Conservation (phyloP, 2,113 vertebrate species). For the Tenebrosternarchus preto region DNA sequence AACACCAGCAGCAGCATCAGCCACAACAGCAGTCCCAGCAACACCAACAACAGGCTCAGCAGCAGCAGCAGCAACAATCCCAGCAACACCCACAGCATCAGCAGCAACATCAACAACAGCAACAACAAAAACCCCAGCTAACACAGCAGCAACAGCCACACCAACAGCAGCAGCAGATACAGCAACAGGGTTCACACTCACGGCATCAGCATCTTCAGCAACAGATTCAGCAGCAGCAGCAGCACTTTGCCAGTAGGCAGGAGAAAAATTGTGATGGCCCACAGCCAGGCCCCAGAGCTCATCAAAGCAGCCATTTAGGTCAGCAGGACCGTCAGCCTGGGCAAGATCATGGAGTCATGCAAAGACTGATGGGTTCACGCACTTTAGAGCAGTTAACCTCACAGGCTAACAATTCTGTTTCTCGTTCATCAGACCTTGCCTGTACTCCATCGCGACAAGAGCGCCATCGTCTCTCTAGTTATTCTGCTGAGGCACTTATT, state of each 20-base stretch:
- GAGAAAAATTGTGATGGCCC: slow-evolving; percentile 93
- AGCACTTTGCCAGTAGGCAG: slow-evolving; percentile 84
- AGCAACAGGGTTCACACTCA: slow-evolving; percentile 71
- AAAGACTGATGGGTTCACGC: slow-evolving; percentile 89
- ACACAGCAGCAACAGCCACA: slow-evolving; percentile 75
- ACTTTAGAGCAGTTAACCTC: slow-evolving; percentile 91
- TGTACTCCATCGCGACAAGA: slow-evolving; percentile 91
- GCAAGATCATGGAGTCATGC: slow-evolving; percentile 83
- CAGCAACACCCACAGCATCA: slow-evolving; percentile 82
- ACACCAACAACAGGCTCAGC: slow-evolving; percentile 74
- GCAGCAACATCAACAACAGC: slow-evolving; percentile 86
- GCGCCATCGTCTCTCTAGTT: slow-evolving; percentile 93
- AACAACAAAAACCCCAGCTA: slow-evolving; percentile 75
- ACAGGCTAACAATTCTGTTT: slow-evolving; percentile 82
- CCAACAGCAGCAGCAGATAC: slow-evolving; percentile 67
- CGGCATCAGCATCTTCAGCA: slow-evolving; percentile 77
- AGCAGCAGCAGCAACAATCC: slow-evolving; percentile 82
- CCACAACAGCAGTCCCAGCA: slow-evolving; percentile 77
- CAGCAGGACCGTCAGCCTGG: slow-evolving; percentile 77
- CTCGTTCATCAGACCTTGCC: slow-evolving; percentile 85
- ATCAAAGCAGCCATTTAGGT: slow-evolving; percentile 81
- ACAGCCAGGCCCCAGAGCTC: slow-evolving; percentile 74
- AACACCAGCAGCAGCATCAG: slow-evolving; percentile 68
- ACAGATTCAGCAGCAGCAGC: slow-evolving; percentile 78
- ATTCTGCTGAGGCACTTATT: slow-evolving; percentile 96